Evolutionary conservation across 2,888 invertebrate species (phyloP), one percentile per base, ranked within the genome.

Genomic region (Slavum lentiscoides): DNA sequence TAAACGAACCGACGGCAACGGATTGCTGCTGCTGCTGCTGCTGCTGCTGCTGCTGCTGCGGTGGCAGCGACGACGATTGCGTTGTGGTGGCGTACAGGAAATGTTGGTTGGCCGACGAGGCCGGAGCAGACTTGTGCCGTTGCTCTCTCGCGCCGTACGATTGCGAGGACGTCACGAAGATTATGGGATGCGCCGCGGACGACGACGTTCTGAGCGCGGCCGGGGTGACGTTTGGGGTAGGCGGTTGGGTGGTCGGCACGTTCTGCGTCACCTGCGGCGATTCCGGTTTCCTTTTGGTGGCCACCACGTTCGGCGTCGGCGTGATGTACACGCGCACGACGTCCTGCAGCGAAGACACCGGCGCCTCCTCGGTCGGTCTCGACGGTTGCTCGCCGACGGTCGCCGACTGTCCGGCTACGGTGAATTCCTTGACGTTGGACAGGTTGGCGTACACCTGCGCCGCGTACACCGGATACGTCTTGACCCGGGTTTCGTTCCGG

Each of bases 391-490:
- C 49, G 13, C 49, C 15, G 49, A 49, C 39, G 39, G 15, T 2
- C 7, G 39, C 49, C 30, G 17, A 19, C 30, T 30, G 61, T 55
- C 59, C 23, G 30, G 37, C 30, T 30, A 30, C 30, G 30, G 30
- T 6, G 37, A 37, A 55, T 0, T 69, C 70, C 2, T 17, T 58
- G 2, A 39, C 39, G 39, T 66, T 64, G 11, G 70, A 64, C 21
- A 64, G 17, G 19, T 64, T 21, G 13, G 64, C 70, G n/a, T 70
- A 64, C 8, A 66, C 23, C 8, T 58, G 80, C n/a, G 59, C 30
- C n/a, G 75, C 30, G 23, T 74, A 74, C 55, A 64, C 64, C 37
- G 74, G 66, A 43, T 67, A 64, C 49, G 49, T 49, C 39, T 80
- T 64, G 21, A 21, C 7, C n/a, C 15, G 37, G 0, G 58, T 75